A percentile compares a stretch with the other conserved stretches of the same genome.
phyloP scores from a whole-genome alignment of 1,140 invertebrate species.

The Orchestia grillus region DNA sequence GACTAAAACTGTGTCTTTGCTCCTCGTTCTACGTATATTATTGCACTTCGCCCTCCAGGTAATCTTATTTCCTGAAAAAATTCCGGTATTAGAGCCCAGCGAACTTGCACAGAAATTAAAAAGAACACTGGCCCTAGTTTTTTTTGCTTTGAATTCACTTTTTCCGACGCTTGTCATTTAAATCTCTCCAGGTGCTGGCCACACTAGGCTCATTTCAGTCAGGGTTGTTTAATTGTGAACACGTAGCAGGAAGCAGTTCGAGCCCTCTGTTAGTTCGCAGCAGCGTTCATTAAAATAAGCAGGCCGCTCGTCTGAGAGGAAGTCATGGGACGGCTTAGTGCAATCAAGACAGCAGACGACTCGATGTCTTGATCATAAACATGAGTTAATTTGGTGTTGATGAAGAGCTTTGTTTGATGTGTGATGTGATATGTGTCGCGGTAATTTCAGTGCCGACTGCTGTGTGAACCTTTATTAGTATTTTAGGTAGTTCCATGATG shows the following conservation, averaged over 20 bases:
- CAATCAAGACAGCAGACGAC: neutral
- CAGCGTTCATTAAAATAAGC: neutral
- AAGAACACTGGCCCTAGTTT: neutral
- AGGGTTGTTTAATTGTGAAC: neutral
- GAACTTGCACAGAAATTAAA: no score
- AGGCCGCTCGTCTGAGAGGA: neutral
- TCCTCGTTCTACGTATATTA: no score
- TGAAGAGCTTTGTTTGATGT: neutral
- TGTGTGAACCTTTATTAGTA: no score
- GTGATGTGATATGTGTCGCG: neutral
- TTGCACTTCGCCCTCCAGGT: no score
- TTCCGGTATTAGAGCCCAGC: no score
- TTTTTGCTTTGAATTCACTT: neutral
- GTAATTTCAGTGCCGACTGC: neutral
- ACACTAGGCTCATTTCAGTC: neutral
- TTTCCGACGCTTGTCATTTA: neutral
- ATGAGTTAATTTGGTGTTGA: neutral
- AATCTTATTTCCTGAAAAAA: no score
- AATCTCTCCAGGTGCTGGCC: neutral
- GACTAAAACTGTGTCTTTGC: no score
- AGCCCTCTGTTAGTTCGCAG: neutral
- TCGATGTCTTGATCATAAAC: neutral
- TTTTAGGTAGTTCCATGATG: no score
- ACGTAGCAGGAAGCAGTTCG: neutral
- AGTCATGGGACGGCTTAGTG: neutral